phyloP scores from a whole-genome alignment of 2,888 invertebrate species.

The Macrosiphum euphorbiae region DNA sequence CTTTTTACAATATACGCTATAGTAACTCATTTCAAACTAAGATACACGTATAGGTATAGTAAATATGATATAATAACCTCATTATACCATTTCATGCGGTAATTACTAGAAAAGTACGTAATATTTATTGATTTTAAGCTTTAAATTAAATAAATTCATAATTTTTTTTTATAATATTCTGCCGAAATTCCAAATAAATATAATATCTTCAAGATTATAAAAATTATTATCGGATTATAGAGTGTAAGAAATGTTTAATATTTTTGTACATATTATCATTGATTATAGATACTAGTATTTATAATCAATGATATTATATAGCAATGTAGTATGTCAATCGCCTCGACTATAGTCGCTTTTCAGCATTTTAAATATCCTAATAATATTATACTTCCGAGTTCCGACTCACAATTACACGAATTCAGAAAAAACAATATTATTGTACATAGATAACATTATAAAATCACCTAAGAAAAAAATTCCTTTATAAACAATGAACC shows the following conservation, averaged over 20 bases:
- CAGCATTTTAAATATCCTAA: background rate
- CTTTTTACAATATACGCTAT: background rate
- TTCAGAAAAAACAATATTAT: background rate
- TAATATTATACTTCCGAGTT: background rate
- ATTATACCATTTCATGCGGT: background rate
- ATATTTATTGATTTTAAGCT: background rate
- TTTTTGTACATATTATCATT: background rate
- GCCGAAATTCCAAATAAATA: background rate
- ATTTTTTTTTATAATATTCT: background rate
- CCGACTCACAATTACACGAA: background rate
- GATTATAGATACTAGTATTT: no score
- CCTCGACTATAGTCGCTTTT: background rate
- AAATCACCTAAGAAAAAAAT: background rate
- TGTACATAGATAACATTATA: background rate
- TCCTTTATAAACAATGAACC: background rate
- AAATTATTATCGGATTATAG: background rate
- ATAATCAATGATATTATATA: no score
- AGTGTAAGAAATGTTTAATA: background rate
- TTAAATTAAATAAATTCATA: background rate
- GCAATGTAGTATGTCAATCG: background rate
- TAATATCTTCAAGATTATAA: background rate
- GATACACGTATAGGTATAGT: background rate
- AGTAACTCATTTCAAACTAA: background rate
- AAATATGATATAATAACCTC: background rate
- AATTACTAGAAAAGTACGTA: background rate